Evolutionary conservation across 1,140 invertebrate species (phyloP).

Genomic region (Tetramorium simillimum): DNA sequence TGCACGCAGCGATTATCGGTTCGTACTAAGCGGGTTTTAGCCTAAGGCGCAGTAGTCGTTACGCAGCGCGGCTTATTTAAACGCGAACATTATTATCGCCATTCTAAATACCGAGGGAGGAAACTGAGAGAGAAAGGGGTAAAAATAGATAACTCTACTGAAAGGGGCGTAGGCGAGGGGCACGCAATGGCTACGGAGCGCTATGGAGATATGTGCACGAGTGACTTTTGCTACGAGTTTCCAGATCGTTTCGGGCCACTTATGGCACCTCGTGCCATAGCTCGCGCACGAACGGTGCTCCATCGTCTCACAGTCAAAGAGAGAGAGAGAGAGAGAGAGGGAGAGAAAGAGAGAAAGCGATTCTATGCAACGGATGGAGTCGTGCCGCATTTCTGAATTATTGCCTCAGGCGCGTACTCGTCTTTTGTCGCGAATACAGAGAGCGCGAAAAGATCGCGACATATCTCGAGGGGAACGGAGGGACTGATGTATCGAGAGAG

Average conservation of each 20-base stretch:
- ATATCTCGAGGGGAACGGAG: not conserved
- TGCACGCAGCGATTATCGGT: conserved; percentile 34
- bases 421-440: conserved; percentile 41
- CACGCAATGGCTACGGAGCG: not conserved
- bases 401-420: conserved; percentile 36
- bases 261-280: conserved; percentile 35
- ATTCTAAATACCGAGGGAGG: conserved; percentile 9
- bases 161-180: not conserved
- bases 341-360: not conserved
- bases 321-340: conserved; percentile 22
- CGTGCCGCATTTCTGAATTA: conserved; percentile 43
- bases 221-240: conserved; percentile 44
- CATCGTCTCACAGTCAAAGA: conserved; percentile 37
- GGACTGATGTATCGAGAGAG: conserved; percentile 42
- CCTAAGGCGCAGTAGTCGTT: conserved; percentile 27
- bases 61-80: conserved; percentile 36
- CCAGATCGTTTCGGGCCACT: conserved; percentile 63
- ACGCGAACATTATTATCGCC: conserved; percentile 31
- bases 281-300: conserved; percentile 26
- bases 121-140: not conserved
- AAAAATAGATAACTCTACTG: not conserved
- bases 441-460: conserved; percentile 8
- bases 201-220: conserved; percentile 26
- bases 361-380: not conserved
- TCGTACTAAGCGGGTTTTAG: conserved; percentile 11